phyloP scores from a whole-genome alignment of 2,113 vertebrate genomes.

The Elaphurus davidianus region DNA sequence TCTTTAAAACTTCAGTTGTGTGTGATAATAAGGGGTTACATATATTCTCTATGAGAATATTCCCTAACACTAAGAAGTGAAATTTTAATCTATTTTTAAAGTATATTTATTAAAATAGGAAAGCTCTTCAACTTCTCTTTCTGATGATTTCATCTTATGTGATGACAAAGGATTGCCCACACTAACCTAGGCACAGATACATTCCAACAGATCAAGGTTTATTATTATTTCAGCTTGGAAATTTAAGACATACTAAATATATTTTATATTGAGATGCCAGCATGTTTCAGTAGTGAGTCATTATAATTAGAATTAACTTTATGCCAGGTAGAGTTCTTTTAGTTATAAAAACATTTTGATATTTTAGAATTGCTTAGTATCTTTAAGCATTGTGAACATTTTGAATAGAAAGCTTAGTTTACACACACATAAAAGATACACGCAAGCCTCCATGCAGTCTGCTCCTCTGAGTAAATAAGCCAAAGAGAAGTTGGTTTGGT shows the following conservation, averaged over 20 bases:
- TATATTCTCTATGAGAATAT: neutral
- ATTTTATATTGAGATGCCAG: neutral
- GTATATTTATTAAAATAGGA: neutral
- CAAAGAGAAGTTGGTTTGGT: neutral
- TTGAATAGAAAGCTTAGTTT: neutral
- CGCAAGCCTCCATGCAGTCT: neutral
- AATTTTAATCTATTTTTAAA: neutral
- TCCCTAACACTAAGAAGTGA: neutral
- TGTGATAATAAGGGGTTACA: neutral
- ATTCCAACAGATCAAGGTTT: neutral
- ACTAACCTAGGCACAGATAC: neutral
- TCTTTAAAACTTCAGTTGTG: neutral
- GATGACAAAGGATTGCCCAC: neutral
- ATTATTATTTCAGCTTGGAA: neutral
- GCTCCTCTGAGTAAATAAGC: neutral
- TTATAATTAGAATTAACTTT: neutral
- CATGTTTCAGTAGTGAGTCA: neutral
- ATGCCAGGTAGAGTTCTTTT: neutral
- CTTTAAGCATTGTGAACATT: neutral
- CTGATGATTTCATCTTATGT: neutral
- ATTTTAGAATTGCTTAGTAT: neutral
- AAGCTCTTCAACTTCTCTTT: neutral
- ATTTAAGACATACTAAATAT: neutral
- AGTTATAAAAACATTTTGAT: neutral
- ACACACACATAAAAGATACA: neutral